Base-by-base conservation (phyloP, 2,888 invertebrate species). In the Epsilonema sp. region DNA sequence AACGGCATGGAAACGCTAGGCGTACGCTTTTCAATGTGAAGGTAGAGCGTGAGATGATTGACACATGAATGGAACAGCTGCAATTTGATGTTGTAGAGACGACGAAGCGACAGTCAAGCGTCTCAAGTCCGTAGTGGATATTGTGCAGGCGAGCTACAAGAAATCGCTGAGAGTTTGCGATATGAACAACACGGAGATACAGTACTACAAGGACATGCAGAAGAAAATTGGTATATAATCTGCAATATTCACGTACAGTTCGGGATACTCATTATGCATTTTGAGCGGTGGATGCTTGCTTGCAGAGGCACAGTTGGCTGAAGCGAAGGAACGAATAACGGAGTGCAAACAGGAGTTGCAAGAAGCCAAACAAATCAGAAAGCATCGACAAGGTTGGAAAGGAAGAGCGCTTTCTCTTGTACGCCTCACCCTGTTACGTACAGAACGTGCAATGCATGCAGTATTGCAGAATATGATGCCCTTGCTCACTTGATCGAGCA, bases 401-500 rank as follows among this genome's bases (percentile, higher is more conserved):
- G 31, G n/a, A n/a, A n/a, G n/a, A n/a, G n/a, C n/a, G n/a, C n/a
- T n/a, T n/a, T n/a, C n/a, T n/a, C n/a, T n/a, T n/a, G n/a, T n/a
- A n/a, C n/a, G n/a, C n/a, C n/a, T n/a, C n/a, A n/a, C n/a, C n/a
- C n/a, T n/a, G n/a, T n/a, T n/a, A n/a, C n/a, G n/a, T n/a, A n/a
- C n/a, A n/a, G n/a, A n/a, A n/a, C n/a, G n/a, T n/a, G n/a, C n/a
- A n/a, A n/a, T n/a, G n/a, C n/a, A n/a, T n/a, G n/a, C n/a, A n/a
- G n/a, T n/a, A n/a, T 31, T 31, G 8, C 16, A 31, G 87, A 89
- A 65, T 90, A 90, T 69, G 87, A 89, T 70, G 78, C 86, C 13
- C 62, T 90, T 37, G 89, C 89, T 0, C 83, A 84, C 65, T 78
- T 86, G 1, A 89, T 90, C 51, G 80, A 79, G 31, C 31, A 31